A percentile compares a stretch with the other conserved stretches of the same genome.
phyloP scores from a whole-genome alignment of 2,113 vertebrate species.

The Choloepus hoffmanni region DNA sequence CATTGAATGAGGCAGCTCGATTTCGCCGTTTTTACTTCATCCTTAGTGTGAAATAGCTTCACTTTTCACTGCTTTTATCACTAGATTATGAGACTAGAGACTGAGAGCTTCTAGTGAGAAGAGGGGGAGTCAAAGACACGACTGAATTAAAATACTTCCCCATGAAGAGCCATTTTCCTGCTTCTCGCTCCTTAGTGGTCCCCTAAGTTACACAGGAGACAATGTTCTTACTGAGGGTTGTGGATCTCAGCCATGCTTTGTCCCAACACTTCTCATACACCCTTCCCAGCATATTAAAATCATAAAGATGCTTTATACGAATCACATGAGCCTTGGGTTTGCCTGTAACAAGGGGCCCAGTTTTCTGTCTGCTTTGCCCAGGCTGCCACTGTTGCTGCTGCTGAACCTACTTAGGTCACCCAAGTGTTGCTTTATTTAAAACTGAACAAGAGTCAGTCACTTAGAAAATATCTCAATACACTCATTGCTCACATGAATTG shows the following conservation, averaged over 20 bases:
- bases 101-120: neutral
- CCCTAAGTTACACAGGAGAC: neutral
- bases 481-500: neutral
- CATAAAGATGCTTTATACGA: neutral
- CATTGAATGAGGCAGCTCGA: neutral
- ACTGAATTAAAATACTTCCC: slow-evolving; percentile 14
- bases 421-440: slow-evolving; percentile 35
- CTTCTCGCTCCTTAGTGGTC: neutral
- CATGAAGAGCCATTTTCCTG: neutral
- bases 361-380: neutral
- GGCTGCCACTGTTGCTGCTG: neutral
- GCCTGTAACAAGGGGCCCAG: neutral
- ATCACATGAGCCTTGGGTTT: accelerated
- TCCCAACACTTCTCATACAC: neutral
- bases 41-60: neutral
- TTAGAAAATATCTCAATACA: slow-evolving; percentile 30
- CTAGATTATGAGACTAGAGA: neutral
- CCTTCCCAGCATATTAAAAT: neutral
- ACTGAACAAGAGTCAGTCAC: slow-evolving; percentile 37
- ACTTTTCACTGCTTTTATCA: neutral
- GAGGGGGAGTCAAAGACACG: neutral
- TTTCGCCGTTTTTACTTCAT: neutral
- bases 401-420: neutral
- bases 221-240: neutral
- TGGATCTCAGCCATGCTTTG: neutral